Conservation (phyloP, 2,113 vertebrate genomes). For the Gadus macrocephalus region DNA sequence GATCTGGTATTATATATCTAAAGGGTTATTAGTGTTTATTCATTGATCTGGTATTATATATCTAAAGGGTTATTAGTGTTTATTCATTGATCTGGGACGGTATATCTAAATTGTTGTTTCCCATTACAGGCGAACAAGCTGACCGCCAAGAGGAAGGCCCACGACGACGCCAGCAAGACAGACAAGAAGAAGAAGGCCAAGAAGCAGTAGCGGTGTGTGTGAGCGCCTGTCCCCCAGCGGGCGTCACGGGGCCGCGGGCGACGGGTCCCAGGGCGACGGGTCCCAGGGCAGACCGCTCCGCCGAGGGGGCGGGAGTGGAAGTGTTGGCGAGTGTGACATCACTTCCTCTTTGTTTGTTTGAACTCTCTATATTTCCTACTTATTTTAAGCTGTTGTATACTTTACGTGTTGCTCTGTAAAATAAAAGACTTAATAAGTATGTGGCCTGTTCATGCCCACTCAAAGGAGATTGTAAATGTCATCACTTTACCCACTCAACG, state of each 20-base stretch:
- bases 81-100: no score
- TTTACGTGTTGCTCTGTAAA: constrained; percentile 12
- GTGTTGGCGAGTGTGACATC: background rate
- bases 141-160: constrained; percentile 88
- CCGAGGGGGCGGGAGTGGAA: constrained; percentile 11
- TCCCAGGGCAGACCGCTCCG: no score
- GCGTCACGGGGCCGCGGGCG: no score
- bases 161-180: constrained; percentile 75
- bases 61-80: no score
- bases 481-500: no score
- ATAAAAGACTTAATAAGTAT: constrained; percentile 12
- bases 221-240: no score
- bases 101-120: no score
- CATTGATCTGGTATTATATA: no score
- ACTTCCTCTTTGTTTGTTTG: constrained; percentile 8
- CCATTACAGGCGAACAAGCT: constrained; percentile 86
- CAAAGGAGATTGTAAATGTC: background rate
- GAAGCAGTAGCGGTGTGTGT: constrained; percentile 28
- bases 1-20: no score
- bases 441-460: background rate
- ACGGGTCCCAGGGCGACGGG: no score
- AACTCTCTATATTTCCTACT: constrained; percentile 16
- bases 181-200: constrained; percentile 80
- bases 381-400: constrained; percentile 31
- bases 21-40: no score